Conservation (phyloP, 1,140 invertebrate species). For the Lasaia peninsularis region DNA sequence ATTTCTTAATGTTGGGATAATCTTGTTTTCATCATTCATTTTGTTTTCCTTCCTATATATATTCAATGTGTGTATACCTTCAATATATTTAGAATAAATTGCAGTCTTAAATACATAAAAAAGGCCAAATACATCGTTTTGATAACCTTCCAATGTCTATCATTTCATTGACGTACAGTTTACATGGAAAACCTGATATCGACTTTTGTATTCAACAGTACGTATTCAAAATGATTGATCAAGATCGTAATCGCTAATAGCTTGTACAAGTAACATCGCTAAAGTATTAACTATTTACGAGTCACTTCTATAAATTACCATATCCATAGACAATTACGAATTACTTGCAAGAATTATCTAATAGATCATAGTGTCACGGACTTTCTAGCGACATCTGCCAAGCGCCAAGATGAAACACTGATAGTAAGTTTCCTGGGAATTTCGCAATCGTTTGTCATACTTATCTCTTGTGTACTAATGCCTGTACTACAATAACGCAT, state of each 20-base stretch:
- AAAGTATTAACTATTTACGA: constrained; percentile 6
- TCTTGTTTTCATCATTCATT: too few relatives aligned
- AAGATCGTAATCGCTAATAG: background rate
- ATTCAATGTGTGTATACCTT: too few relatives aligned
- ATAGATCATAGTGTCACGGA: constrained; percentile 32
- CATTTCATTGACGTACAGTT: too few relatives aligned
- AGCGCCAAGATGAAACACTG: constrained; percentile 36
- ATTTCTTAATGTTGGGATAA: too few relatives aligned
- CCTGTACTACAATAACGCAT: constrained; percentile 1
- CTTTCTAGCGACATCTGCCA: constrained; percentile 55
- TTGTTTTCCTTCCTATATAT: too few relatives aligned
- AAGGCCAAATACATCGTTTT: too few relatives aligned
- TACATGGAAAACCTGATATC: too few relatives aligned
- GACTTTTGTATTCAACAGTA: too few relatives aligned
- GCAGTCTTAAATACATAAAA: too few relatives aligned
- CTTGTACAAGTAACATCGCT: background rate
- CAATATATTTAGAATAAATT: too few relatives aligned
- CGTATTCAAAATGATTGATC: background rate
- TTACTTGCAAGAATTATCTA: constrained; percentile 13
- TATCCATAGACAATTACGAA: constrained; percentile 7
- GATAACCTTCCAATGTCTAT: too few relatives aligned
- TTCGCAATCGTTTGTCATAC: constrained; percentile 25
- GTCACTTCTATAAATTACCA: background rate
- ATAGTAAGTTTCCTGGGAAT: constrained; percentile 44
- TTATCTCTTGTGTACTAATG: constrained; percentile 9